Percentiles rank a stretch among this genome's conserved stretches.
phyloP scores from a whole-genome alignment of 2,797 vertebrate species.

The Rhinella marina region DNA sequence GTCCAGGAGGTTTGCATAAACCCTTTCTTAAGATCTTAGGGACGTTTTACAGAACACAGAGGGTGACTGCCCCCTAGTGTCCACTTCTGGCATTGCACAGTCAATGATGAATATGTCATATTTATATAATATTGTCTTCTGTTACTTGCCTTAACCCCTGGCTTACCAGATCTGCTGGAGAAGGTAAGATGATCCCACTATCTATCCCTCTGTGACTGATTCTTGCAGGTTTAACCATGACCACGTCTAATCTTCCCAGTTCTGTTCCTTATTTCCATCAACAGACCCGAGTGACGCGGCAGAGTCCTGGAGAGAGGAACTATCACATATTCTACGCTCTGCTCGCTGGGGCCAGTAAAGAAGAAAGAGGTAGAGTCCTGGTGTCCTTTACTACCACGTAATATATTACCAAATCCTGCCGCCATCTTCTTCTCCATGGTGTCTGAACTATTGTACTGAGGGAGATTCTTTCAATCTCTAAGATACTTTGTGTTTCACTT shows the following conservation, averaged over 20 bases:
- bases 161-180: conserved; percentile 86
- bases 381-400: neutral
- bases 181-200: conserved; percentile 78
- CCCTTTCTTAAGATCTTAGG: neutral
- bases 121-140: neutral
- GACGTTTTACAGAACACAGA: neutral
- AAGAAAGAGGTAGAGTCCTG: conserved; percentile 81
- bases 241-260: neutral
- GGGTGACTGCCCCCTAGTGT: conserved; percentile 14
- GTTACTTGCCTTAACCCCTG: conserved; percentile 19
- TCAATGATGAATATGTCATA: neutral
- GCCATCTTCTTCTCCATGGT: no score
- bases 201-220: neutral
- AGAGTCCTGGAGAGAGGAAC: conserved; percentile 90
- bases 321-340: conserved; percentile 92
- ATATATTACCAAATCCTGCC: no score
- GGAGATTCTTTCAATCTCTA: neutral
- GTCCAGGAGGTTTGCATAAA: no score
- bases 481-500: no score
- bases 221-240: neutral
- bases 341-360: conserved; percentile 79
- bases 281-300: conserved; percentile 90
- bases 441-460: no score
- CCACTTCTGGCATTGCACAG: neutral
- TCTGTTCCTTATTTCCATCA: conserved; percentile 30